A percentile compares a stretch with the other conserved stretches of the same genome.
Evolutionary conservation across 2,113 vertebrate genomes (phyloP).

Genomic region (Pseudorasbora parva): DNA sequence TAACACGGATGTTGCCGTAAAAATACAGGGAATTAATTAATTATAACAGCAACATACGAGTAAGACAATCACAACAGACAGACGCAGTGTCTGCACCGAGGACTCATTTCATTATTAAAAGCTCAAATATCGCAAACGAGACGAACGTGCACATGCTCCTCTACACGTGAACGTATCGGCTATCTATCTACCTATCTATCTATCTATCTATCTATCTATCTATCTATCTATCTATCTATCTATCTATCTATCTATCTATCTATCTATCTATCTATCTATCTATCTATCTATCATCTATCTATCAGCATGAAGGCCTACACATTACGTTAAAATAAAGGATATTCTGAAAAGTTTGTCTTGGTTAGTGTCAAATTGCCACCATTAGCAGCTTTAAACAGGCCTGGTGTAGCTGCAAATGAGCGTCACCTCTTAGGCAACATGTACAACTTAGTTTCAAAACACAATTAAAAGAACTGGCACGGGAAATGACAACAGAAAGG

Average conservation of each 20-base stretch:
- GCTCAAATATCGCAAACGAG: neutral
- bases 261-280: neutral
- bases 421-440: conserved; percentile 5
- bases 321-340: neutral
- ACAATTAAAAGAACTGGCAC: conserved; percentile 5
- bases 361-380: neutral
- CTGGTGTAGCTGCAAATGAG: neutral
- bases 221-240: neutral
- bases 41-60: neutral
- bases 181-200: neutral
- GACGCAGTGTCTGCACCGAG: neutral
- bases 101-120: neutral
- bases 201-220: neutral
- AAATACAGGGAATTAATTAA: neutral
- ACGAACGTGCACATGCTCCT: neutral
- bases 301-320: neutral
- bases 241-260: neutral
- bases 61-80: neutral
- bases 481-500: conserved; percentile 37
- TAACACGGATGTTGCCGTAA: neutral
- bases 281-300: neutral
- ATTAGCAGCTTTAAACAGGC: conserved; percentile 20
- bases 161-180: neutral
- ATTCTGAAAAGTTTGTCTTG: conserved; percentile 26
- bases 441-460: conserved; percentile 28